These are phyloP conservation scores for Propithecus deckenii DNA, from an alignment of 2,797 vertebrate genomes.

Conservation along the genomic window DNA sequence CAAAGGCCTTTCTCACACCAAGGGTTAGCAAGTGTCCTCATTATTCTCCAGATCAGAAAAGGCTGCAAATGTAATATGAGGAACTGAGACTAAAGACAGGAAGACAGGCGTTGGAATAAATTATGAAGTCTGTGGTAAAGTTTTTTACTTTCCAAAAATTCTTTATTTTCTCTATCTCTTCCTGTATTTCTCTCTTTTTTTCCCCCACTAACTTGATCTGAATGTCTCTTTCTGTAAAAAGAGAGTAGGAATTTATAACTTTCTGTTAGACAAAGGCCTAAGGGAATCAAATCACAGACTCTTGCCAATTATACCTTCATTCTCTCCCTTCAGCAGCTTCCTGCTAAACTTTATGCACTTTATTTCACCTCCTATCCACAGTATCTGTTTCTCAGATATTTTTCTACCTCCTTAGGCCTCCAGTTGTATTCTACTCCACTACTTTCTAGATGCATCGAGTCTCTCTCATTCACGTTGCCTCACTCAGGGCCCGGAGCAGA, in stretches of 20 bases:
- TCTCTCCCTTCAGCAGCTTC: neutral
- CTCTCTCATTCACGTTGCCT: neutral
- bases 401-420: neutral
- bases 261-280: neutral
- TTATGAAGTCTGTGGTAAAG: neutral
- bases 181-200: neutral
- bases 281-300: neutral
- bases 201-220: neutral
- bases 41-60: slow-evolving; percentile 51
- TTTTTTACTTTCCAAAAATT: neutral
- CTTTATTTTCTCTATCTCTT: neutral
- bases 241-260: neutral
- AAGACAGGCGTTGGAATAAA: neutral
- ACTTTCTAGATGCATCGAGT: neutral
- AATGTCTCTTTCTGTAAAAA: neutral
- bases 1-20: slow-evolving; percentile 12
- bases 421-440: no score
- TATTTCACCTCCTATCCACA: neutral
- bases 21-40: neutral
- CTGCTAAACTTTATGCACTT: neutral
- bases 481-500: neutral
- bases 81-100: neutral
- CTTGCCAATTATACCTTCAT: neutral
- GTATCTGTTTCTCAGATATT: neutral
- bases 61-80: neutral